Base-by-base conservation (phyloP, 2,888 invertebrate genomes). In the Metalampra italica region DNA sequence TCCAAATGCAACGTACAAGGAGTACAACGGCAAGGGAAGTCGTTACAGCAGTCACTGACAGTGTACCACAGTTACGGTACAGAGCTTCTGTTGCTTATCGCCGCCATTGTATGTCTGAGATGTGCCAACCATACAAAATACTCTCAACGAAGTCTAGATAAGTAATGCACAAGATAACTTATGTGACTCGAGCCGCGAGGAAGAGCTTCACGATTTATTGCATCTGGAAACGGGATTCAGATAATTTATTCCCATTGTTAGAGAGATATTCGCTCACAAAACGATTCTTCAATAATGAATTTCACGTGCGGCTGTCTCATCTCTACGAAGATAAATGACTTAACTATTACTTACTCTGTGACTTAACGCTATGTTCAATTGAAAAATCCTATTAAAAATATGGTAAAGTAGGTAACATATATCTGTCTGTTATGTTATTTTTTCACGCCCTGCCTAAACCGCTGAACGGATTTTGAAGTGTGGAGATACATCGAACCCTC, bases 11-110 rank as follows among this genome's bases (percentile, higher is more conserved):
- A 44, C 41, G n/a, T 38, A n/a, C 42, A 37, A 45, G 14, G 14
- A 55, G n/a, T 38, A n/a, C 42, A 37, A 45, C 30, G 14, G 54
- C 56, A 61, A 61, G 71, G 71, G 72, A 72, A 76, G 77, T 71
- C 43, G 63, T 77, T 75, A 71, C 56, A 52, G 57, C 57, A 63
- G 59, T 56, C 66, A 62, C 57, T 61, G 61, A 53, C 60, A 57
- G 53, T 50, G 60, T 60, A 64, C 57, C 58, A 59, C 68, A 58
- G 72, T 76, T 69, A 74, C 75, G 75, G 64, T 72, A 68, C 66
- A 57, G 51, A 64, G 68, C 55, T 54, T 59, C 59, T 56, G 65
- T 64, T 67, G 62, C 62, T 66, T 64, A 64, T 64, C 61, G 59
- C 49, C 49, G 48, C 66, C 58, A 71, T 71, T 71, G 71, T 70